These are phyloP conservation scores for Pangasius krempfi DNA, from an alignment of 2,797 vertebrate genomes.

Conservation along the genomic window DNA sequence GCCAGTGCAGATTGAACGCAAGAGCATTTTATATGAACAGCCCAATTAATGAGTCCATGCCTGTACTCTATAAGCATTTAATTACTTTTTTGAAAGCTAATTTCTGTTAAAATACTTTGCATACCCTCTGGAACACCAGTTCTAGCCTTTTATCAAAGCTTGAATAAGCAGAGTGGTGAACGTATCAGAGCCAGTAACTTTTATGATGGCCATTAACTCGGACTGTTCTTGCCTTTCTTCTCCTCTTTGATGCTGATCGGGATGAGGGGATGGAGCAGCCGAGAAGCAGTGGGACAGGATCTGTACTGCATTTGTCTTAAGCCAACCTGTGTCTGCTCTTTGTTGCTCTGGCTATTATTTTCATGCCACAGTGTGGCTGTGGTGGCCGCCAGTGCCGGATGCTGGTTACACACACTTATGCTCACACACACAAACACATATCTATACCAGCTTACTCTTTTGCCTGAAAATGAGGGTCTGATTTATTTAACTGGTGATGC, in stretches of 20 bases:
- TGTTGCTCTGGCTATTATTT: not conserved
- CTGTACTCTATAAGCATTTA: not conserved
- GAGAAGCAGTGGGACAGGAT: conserved; percentile 20
- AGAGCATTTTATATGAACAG: conserved; percentile 8
- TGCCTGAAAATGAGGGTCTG: not conserved
- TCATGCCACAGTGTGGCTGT: not conserved
- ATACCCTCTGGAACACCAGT: conserved; percentile 7
- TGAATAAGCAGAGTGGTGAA: not conserved
- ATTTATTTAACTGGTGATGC: conserved; percentile 9
- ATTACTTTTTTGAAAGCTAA: not conserved
- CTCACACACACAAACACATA: not conserved
- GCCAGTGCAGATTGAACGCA: not conserved
- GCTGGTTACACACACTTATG: not conserved
- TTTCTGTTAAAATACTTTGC: conserved; percentile 18
- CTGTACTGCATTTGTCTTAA: conserved; percentile 22
- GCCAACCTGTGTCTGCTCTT: conserved; percentile 20
- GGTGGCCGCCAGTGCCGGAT: not conserved
- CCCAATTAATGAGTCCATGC: not conserved
- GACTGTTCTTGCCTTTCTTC: conserved; percentile 17
- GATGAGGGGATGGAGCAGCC: not conserved
- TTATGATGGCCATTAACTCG: conserved; percentile 2
- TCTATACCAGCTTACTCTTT: not conserved
- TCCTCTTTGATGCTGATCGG: conserved; percentile 17
- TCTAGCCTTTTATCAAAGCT: not conserved
- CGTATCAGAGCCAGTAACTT: not conserved